Evolutionary conservation across 2,113 vertebrate genomes (phyloP).

Genomic region (Lontra canadensis): DNA sequence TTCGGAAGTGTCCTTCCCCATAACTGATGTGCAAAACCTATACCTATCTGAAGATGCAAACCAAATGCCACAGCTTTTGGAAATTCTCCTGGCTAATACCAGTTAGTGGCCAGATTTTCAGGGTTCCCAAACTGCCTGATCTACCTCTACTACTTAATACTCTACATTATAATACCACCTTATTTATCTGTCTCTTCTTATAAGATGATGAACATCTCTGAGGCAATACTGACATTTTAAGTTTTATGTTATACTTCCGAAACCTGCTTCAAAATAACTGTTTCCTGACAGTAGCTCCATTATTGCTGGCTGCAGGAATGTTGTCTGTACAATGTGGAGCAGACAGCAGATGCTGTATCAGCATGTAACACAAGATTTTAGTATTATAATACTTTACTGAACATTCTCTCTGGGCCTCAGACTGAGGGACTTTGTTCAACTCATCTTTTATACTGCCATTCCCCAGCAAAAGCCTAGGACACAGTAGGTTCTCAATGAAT

Average conservation of each 20-base stretch:
- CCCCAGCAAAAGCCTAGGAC: background rate
- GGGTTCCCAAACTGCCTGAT: background rate
- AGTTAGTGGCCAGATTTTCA: background rate
- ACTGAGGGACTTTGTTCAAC: background rate
- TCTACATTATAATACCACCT: background rate
- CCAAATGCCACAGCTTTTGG: background rate
- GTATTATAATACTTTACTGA: background rate
- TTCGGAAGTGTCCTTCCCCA: background rate
- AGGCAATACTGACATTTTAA: background rate
- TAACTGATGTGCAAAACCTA: background rate
- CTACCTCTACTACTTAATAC: background rate
- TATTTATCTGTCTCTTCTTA: background rate
- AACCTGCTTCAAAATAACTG: slow-evolving; percentile 8
- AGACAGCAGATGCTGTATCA: background rate
- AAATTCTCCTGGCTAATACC: background rate
- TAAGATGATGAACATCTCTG: background rate
- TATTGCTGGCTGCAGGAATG: background rate
- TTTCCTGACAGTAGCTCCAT: background rate
- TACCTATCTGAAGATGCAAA: background rate
- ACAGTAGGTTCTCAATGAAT: background rate
- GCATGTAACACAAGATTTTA: background rate
- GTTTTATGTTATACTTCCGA: background rate
- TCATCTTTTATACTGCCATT: background rate
- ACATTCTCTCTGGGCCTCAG: background rate
- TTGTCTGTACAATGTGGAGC: background rate